Evolutionary conservation across 30 jellyfish, hydroid and myxozoan species (phyloP), one percentile per base, ranked within the genome.

Genomic region (Aurelia coerulea): DNA sequence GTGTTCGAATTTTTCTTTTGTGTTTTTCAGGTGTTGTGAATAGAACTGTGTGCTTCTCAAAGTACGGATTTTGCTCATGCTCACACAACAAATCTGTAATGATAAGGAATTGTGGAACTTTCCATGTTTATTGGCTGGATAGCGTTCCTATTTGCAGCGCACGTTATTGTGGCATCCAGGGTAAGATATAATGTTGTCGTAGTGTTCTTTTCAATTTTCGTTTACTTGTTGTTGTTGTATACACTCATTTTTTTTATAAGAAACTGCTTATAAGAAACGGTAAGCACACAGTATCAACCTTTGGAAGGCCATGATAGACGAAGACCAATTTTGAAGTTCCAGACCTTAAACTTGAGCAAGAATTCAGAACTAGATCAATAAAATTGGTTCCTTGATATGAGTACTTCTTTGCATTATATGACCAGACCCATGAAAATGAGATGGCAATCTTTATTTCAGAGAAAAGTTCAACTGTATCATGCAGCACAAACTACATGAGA

Each of bases 81-180:
- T 71, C 84, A 58, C 81, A 82, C 56, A 16, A 86, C 18, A 80
- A 75, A 23, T 66, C 62, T 9, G 80, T 93, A 18, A 81, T 65
- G 54, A 86, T 93, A 39, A 77, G 81, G 80, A 93, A 93, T 80
- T 93, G 98, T 84, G 97, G 98, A 34, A 74, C 65, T 33, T 93
- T 74, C 74, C 88, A 54, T 64, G 98, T 93, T 12, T 93, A 93
- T 63, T 78, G 95, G 84, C 37, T 93, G 58, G 65, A 68, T 41
- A 73, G 97, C n/a, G 98, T 93, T n/a, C 97, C 97, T 9, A 66
- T 39, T 12, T 93, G 98, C 78, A 66, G 68, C 68, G 52, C 95
- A 37, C 83, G 97, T 69, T 88, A 77, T 73, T 93, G 98, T 64
- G 86, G 93, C 63, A 88, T 72, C 0, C 71, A 70, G 69, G 91